Percentiles rank a stretch among this genome's conserved stretches.
Conservation (phyloP, 2,888 invertebrate species). For the Rhagonycha lutea region DNA sequence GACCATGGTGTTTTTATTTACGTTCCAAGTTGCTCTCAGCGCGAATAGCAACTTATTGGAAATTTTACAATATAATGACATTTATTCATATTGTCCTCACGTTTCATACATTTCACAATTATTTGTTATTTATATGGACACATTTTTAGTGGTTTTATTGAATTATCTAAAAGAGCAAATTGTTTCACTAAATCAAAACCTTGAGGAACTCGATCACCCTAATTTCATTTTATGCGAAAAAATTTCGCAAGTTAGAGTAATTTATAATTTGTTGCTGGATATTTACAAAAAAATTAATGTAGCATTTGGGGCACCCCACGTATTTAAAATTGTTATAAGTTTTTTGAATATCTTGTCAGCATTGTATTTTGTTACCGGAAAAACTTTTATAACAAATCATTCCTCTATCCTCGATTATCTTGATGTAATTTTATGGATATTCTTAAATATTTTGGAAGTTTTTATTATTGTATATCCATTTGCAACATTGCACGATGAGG, state of each 20-base stretch:
- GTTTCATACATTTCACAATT: background rate
- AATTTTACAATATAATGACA: background rate
- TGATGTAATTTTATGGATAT: background rate
- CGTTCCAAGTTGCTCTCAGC: background rate
- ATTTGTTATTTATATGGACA: background rate
- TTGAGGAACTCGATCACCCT: background rate
- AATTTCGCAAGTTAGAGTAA: background rate
- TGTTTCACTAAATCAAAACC: background rate
- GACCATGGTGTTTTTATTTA: background rate
- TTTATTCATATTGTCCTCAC: background rate
- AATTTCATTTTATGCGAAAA: background rate
- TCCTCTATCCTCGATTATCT: background rate
- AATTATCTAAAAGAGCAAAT: background rate
- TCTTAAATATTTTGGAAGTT: background rate
- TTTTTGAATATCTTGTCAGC: background rate
- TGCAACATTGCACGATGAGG: slow-evolving; percentile 2
- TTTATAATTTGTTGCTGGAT: background rate
- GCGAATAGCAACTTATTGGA: background rate
- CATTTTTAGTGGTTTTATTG: background rate
- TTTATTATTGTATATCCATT: background rate
- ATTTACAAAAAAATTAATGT: background rate
- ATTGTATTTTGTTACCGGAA: background rate
- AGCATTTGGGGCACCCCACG: background rate
- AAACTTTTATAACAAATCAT: background rate
- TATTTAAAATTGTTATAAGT: background rate